These are phyloP conservation scores for Drosophila meridionalis DNA, from an alignment of 2,888 invertebrate genomes.

Conservation along the genomic window DNA sequence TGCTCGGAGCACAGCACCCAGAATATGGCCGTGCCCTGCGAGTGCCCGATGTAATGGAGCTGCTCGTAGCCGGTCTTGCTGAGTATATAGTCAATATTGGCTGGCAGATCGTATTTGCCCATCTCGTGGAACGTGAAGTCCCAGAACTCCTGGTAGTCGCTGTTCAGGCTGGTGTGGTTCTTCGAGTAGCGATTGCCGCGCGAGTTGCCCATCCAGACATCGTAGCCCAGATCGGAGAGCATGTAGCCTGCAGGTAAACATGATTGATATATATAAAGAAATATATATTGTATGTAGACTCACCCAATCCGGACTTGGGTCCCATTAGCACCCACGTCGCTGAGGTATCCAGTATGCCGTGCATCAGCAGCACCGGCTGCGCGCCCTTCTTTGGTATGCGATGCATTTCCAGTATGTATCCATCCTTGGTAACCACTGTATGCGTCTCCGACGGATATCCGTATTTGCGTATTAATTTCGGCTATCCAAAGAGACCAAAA, in stretches of 20 bases:
- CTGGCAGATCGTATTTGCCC: conserved; percentile 91
- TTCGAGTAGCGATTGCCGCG: conserved; percentile 85
- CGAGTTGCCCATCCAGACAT: conserved; percentile 85
- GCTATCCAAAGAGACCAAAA: conserved; percentile 80
- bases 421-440: conserved; percentile 90
- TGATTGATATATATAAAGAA: background rate
- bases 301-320: conserved; percentile 89
- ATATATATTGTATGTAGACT: conserved; percentile 5
- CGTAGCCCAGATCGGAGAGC: conserved; percentile 84
- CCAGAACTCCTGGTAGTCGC: conserved; percentile 86
- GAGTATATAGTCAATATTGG: conserved; percentile 91
- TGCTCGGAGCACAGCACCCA: conserved; percentile 86
- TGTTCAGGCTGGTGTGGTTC: conserved; percentile 83
- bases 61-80: conserved; percentile 87
- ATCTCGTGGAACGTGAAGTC: conserved; percentile 90
- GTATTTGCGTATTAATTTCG: conserved; percentile 87
- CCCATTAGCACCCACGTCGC: conserved; percentile 91
- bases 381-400: conserved; percentile 88
- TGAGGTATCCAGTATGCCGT: conserved; percentile 91
- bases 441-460: conserved; percentile 89
- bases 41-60: conserved; percentile 93
- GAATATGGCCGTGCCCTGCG: conserved; percentile 88
- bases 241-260: conserved; percentile 82
- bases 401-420: conserved; percentile 91
- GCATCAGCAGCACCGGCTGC: conserved; percentile 87